Base-by-base conservation (phyloP, 2,113 vertebrate species). In the Atherinomorus stipes region DNA sequence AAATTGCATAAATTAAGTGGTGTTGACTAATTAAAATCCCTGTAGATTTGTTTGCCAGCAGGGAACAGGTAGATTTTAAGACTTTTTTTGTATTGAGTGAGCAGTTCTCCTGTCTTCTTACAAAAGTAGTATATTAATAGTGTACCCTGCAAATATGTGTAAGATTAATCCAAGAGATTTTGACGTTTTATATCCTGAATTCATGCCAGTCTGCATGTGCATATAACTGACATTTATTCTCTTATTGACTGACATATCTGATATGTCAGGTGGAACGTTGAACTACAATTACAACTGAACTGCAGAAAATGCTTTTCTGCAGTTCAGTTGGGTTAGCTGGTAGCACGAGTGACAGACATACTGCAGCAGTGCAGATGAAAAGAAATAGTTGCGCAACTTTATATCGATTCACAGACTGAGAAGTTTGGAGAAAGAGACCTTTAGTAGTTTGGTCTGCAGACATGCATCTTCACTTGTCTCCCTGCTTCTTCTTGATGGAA, bases 341-440 rank as follows among this genome's bases (percentile, higher is more conserved):
- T 3, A 47, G 31, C 45, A 22, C 54, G 38, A 38, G 11, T 62
- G 62, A 56, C 34, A 50, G 65, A 76, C 31, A 78, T 25, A 54
- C 19, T 47, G 22, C 61, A 62, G 59, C 51, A 37, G 18, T 38
- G 68, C 21, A 19, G 28, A 73, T 65, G 40, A 71, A 37, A 51
- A 68, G 52, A 63, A 60, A 19, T 11, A 37, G 47, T 37, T 38
- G 61, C 68, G 54, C 72, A 44, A 68, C 74, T 81, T 80, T 40
- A 45, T 63, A 62, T 25, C 16, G 65, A 59, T 64, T 78, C 68
- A 74, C 75, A 83, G 71, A 81, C 76, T 61, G 71, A 67, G 65
- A 28, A 62, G 21, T 64, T 54, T 26, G 21, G 13, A 61, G 49
- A 69, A 71, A 28, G 59, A 56, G 45, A 68, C 50, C 49, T 74